phyloP scores from a whole-genome alignment of 2,797 vertebrate species.

The Chaetodon trifasciatus region DNA sequence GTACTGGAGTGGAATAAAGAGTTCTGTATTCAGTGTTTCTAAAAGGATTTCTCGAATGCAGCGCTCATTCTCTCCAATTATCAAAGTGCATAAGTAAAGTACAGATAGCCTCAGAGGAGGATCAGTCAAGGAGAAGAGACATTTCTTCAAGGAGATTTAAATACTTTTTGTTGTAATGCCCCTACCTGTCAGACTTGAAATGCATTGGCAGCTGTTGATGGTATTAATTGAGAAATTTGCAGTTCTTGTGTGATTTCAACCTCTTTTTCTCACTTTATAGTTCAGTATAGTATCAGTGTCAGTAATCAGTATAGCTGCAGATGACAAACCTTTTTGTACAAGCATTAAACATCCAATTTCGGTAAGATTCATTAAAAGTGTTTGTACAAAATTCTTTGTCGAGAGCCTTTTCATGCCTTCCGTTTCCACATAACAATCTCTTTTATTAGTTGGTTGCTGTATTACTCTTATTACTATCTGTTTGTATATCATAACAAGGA shows the following conservation, averaged over 20 bases:
- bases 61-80: slow-evolving; percentile 20
- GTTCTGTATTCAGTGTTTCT: slow-evolving; percentile 5
- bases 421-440: neutral
- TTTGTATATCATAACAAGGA: slow-evolving; percentile 4
- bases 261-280: slow-evolving; percentile 5
- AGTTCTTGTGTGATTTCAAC: neutral
- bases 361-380: neutral
- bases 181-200: slow-evolving; percentile 9
- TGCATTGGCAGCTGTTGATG: neutral
- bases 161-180: slow-evolving; percentile 9
- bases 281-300: neutral
- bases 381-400: slow-evolving; percentile 5
- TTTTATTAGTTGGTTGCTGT: neutral
- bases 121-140: slow-evolving; percentile 14
- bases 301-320: neutral
- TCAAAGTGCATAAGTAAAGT: slow-evolving; percentile 34
- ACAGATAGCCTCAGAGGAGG: neutral
- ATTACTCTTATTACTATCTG: slow-evolving; percentile 10
- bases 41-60: slow-evolving; percentile 8
- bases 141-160: slow-evolving; percentile 32
- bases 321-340: slow-evolving; percentile 14
- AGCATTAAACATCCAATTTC: slow-evolving; percentile 19
- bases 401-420: neutral
- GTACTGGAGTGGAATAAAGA: neutral
- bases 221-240: neutral